Evolutionary conservation across 1,140 invertebrate genomes (phyloP).

Genomic region (Bradynema listronoti): DNA sequence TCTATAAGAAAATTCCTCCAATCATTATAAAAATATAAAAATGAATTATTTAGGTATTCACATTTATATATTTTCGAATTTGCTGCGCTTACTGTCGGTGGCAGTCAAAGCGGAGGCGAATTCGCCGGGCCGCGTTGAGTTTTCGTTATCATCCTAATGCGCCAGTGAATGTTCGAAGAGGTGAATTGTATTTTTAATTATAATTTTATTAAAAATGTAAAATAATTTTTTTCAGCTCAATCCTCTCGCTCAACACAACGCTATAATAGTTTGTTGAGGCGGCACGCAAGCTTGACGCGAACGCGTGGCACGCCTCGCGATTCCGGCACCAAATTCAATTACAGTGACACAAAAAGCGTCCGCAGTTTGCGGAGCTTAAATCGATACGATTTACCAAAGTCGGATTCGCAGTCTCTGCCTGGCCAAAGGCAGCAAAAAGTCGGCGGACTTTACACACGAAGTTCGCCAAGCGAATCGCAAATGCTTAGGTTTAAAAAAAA

Average conservation of each 20-base stretch:
- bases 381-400: constrained; percentile 24
- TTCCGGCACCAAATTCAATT: no score
- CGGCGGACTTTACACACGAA: no score
- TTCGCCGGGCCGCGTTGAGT: constrained; percentile 39
- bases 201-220: constrained; percentile 1
- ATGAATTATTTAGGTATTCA: constrained; percentile 63
- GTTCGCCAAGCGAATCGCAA: no score
- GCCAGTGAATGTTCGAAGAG: constrained; percentile 52
- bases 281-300: constrained; percentile 36
- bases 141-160: constrained; percentile 58
- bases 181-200: constrained; percentile 26
- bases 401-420: constrained; percentile 49
- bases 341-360: constrained; percentile 54
- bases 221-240: constrained; percentile 40
- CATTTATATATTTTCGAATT: constrained; percentile 67
- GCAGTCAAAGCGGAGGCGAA: constrained; percentile 47
- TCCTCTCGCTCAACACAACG: constrained; percentile 45
- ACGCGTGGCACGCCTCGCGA: neutral
- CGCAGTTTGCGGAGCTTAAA: constrained; percentile 37
- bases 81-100: constrained; percentile 62
- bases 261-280: constrained; percentile 42
- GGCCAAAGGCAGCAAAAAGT: constrained; percentile 42
- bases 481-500: no score
- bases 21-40: no score
- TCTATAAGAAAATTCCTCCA: no score